phyloP scores from a whole-genome alignment of 1,140 invertebrate species.

The Heliconius hewitsoni region DNA sequence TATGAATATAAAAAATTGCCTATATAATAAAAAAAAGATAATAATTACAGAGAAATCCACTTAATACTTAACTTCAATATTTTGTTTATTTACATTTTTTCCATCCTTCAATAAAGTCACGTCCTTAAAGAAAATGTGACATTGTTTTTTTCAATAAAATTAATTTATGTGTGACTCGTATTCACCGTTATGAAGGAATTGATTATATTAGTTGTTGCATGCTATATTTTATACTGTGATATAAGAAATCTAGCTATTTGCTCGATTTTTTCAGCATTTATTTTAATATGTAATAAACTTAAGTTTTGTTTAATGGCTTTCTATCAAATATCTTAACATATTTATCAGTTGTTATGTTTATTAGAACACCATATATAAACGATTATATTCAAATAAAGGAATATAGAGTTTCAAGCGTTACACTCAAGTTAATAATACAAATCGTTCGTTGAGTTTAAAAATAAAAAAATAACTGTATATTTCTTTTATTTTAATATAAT shows the following conservation, averaged over 20 bases:
- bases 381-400: not conserved
- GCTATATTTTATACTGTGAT: conserved; percentile 5
- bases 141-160: not conserved
- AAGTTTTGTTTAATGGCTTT: not conserved
- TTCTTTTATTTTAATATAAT: not conserved
- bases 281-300: not conserved
- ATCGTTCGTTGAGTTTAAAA: too few species aligned
- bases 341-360: not conserved
- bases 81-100: too few species aligned
- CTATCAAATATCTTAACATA: not conserved
- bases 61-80: too few species aligned
- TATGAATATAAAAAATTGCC: not conserved
- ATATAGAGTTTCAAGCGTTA: not conserved
- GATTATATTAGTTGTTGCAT: not conserved
- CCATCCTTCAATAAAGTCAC: too few species aligned
- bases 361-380: not conserved
- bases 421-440: too few species aligned
- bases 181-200: not conserved
- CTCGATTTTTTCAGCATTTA: not conserved
- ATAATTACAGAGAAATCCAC: too few species aligned
- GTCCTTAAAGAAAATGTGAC: not conserved
- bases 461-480: not conserved
- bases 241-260: not conserved
- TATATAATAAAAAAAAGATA: too few species aligned
- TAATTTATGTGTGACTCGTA: too few species aligned